Percentiles rank a stretch among this genome's conserved stretches.
These are phyloP conservation scores for Leucophora obtusa DNA, from an alignment of 2,888 invertebrate genomes.

Conservation along the genomic window DNA sequence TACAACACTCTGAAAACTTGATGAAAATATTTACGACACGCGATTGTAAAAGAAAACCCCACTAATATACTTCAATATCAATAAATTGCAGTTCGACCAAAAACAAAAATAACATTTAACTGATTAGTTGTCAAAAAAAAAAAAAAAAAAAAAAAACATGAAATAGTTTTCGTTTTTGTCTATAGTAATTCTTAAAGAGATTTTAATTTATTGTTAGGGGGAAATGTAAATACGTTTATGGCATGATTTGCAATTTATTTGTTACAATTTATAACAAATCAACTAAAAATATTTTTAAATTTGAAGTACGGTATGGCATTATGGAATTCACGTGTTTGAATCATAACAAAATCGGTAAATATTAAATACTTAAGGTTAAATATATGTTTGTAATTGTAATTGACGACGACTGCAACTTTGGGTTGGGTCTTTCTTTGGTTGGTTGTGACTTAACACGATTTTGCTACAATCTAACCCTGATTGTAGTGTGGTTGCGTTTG, in stretches of 20 bases:
- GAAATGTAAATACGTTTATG: background rate
- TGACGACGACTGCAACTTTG: background rate
- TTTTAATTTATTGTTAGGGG: background rate
- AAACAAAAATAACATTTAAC: background rate
- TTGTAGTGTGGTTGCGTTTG: slow-evolving; percentile 33
- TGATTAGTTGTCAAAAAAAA: background rate
- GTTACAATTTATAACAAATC: background rate
- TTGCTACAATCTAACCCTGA: slow-evolving; percentile 10
- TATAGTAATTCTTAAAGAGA: background rate
- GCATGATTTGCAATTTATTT: slow-evolving; percentile 27
- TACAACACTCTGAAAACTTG: slow-evolving; percentile 5
- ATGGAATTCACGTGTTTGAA: background rate
- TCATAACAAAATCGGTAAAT: background rate
- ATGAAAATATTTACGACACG: slow-evolving; percentile 20
- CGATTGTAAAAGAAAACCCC: slow-evolving; percentile 8
- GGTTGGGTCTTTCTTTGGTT: too few relatives aligned
- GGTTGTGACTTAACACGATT: background rate
- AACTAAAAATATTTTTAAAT: background rate
- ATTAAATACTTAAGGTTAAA: slow-evolving; percentile 8
- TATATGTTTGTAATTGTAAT: background rate
- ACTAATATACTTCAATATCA: background rate
- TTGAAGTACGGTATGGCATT: background rate
- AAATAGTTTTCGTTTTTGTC: slow-evolving; percentile 1
- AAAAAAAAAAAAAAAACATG: background rate
- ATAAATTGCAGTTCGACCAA: background rate